phyloP scores from a whole-genome alignment of 1,140 invertebrate genomes.

The Cydia splendana region DNA sequence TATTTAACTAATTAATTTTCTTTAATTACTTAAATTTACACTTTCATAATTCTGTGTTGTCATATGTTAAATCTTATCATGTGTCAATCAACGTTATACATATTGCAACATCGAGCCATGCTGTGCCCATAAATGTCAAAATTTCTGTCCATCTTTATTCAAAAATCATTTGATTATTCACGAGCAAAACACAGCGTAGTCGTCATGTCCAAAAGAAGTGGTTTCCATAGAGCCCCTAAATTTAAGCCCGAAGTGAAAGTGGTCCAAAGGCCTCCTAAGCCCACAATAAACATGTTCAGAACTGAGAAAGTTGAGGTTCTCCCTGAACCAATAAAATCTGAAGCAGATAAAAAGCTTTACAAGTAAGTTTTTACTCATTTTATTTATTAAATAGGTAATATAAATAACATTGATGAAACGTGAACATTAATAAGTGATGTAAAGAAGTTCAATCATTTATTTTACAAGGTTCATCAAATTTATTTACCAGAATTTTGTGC shows the following conservation, averaged over 20 bases:
- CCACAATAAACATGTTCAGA: slow-evolving; percentile 43
- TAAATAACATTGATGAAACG: not conserved
- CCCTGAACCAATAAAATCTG: slow-evolving; percentile 69
- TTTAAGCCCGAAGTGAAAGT: slow-evolving; percentile 69
- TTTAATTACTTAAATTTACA: not conserved
- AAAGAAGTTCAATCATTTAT: not conserved
- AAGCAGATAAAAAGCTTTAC: slow-evolving; percentile 74
- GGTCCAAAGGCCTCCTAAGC: slow-evolving; percentile 47
- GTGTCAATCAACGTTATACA: not conserved
- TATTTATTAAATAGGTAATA: not conserved
- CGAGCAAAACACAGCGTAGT: slow-evolving; percentile 47
- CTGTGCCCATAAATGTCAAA: slow-evolving; percentile 69
- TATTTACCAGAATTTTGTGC: not conserved
- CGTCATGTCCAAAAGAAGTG: slow-evolving; percentile 70
- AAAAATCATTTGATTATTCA: slow-evolving; percentile 64
- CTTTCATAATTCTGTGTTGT: not conserved
- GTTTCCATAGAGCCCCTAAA: slow-evolving; percentile 62
- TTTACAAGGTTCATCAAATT: not conserved
- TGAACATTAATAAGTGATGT: not conserved
- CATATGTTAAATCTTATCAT: not conserved
- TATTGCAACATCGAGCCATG: slow-evolving; percentile 41
- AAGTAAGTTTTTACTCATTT: slow-evolving; percentile 58
- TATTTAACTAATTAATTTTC: too few species aligned
- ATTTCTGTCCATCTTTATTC: slow-evolving; percentile 68
- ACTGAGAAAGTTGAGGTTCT: slow-evolving; percentile 70